Evolutionary conservation across 2,888 invertebrate genomes (phyloP).

Genomic region (Zhuqinia jingwanae): DNA sequence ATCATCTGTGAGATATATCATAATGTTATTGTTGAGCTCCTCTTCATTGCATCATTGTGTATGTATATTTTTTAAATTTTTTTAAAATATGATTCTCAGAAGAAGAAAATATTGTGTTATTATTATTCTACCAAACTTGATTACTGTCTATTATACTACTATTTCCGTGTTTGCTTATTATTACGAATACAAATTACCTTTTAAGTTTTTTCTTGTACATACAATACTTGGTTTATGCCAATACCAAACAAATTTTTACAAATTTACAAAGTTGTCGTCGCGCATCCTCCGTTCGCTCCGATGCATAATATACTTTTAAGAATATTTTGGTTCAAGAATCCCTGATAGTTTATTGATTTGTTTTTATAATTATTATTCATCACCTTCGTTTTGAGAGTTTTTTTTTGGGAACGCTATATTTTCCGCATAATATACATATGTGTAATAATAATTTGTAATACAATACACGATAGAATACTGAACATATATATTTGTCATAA

Average conservation of each 20-base stretch:
- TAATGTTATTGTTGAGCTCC: slow-evolving; percentile 17
- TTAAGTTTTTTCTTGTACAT: slow-evolving; percentile 32
- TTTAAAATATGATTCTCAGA: slow-evolving; percentile 42
- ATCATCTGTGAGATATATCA: slow-evolving; percentile 37
- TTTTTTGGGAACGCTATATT: slow-evolving; percentile 20
- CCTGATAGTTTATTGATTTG: not conserved
- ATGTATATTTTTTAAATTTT: slow-evolving; percentile 1
- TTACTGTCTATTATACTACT: slow-evolving; percentile 43
- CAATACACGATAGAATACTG: slow-evolving; percentile 6
- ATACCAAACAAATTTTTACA: slow-evolving; percentile 9
- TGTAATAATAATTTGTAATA: not conserved
- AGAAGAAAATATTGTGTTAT: slow-evolving; percentile 36
- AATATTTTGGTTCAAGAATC: slow-evolving; percentile 16
- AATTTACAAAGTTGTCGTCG: slow-evolving; percentile 18
- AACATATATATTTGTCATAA: slow-evolving; percentile 17
- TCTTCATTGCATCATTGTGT: not conserved
- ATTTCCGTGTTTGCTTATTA: slow-evolving; percentile 42
- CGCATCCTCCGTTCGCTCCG: slow-evolving; percentile 2
- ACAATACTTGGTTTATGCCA: not conserved
- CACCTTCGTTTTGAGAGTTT: slow-evolving; percentile 23
- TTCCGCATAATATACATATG: not conserved
- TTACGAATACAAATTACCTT: slow-evolving; percentile 32
- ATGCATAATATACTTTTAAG: not conserved
- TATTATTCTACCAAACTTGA: slow-evolving; percentile 61
- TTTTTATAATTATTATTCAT: not conserved